Evolutionary conservation across 2,113 vertebrate genomes (phyloP), one percentile per base, ranked within the genome.

Genomic region (Equus quagga): DNA sequence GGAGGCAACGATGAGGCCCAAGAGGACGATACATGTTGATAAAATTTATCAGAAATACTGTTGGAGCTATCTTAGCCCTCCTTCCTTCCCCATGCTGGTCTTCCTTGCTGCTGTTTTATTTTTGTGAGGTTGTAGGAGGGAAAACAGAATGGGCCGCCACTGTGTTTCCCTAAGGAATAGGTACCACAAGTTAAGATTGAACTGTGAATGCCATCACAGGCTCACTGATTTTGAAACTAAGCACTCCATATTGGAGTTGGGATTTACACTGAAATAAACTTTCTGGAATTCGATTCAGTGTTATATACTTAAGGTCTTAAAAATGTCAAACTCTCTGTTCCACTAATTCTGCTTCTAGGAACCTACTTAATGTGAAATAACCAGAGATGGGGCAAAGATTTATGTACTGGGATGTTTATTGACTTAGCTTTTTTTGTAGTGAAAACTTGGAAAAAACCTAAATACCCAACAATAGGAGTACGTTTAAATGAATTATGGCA

Each of bases 391-490:
- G 64, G 89, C 14, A 58, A 62, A 91, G 54, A 67, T 72, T 83
- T 94, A 72, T 81, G 56, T 60, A 65, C 21, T 33, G 56, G 62
- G 58, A 64, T 89, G 41, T 89, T 92, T 82, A 86, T 31, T 64
- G 67, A 86, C 70, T 85, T 88, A 54, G 78, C 56, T 91, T 95
- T 67, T 62, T 26, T 95, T 78, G 33, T 11, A 23, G 21, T 69
- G 93, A 72, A 62, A 81, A 90, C 67, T 91, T 91, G 75, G 46
- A 89, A 95, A 94, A 14, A 89, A 51, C 67, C 46, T 92, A 70
- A 96, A 67, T 95, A 89, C 82, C 49, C 82, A 85, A 51, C 15
- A 79, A 9, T 58, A 85, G 78, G 54, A 56, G 60, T 23, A 62
- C 76, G 60, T 82, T 44, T 81, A 85, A 82, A 58, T 64, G 72